Evolutionary conservation across 2,888 invertebrate genomes (phyloP).

Genomic region (Hecatera dysodea): DNA sequence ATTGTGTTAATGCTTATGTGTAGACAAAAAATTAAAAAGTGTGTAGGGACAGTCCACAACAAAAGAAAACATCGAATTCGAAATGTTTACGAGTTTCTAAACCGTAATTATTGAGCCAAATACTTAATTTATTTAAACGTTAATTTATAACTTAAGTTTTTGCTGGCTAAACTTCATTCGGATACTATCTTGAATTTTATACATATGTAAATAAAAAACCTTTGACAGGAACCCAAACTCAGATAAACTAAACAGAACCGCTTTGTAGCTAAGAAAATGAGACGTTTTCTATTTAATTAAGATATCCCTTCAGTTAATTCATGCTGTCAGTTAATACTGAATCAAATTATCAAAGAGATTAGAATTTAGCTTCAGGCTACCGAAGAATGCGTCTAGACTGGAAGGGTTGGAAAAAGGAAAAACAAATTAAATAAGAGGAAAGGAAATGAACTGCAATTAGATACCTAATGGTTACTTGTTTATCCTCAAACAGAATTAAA

Average conservation of each 20-base stretch:
- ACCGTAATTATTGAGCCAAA: too few species aligned
- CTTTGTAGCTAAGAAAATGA: constrained; percentile 14
- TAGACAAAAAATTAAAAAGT: background rate
- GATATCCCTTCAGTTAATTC: background rate
- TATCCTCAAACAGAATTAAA: background rate
- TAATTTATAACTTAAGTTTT: too few species aligned
- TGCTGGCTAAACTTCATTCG: background rate
- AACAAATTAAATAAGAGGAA: background rate
- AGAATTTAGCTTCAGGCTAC: constrained; percentile 14
- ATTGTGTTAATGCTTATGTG: background rate
- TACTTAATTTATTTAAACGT: too few species aligned
- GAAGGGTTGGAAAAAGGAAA: background rate
- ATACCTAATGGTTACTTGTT: background rate
- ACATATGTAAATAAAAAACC: background rate
- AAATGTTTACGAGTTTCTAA: too few species aligned
- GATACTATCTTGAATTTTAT: background rate
- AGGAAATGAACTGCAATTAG: background rate
- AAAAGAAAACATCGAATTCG: too few species aligned
- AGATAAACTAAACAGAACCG: background rate
- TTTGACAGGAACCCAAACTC: background rate
- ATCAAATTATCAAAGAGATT: constrained; percentile 38
- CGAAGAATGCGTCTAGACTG: constrained; percentile 19
- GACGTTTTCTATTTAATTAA: background rate
- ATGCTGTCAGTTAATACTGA: constrained; percentile 1
- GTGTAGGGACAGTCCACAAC: too few species aligned